Percentiles rank a stretch among this genome's conserved stretches.
phyloP scores from a whole-genome alignment of 1,140 invertebrate genomes.

The Microplitis mediator region DNA sequence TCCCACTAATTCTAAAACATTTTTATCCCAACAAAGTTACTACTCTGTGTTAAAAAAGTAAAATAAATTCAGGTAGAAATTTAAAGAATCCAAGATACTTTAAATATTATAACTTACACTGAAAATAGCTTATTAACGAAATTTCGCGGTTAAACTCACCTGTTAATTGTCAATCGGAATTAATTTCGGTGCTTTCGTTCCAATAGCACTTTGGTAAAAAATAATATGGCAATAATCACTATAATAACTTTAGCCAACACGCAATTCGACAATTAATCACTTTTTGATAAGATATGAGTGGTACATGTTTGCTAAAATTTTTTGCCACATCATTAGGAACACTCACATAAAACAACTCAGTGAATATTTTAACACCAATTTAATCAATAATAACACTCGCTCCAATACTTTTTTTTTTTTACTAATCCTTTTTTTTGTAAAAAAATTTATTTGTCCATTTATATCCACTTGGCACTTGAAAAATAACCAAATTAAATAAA shows the following conservation, averaged over 20 bases:
- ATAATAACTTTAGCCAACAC: slow-evolving; percentile 11
- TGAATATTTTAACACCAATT: background rate
- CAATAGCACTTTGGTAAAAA: background rate
- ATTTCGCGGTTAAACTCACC: too few species aligned
- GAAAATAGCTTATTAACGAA: background rate
- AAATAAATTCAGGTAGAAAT: too few species aligned
- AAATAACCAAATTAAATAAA: background rate
- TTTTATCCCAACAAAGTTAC: too few species aligned
- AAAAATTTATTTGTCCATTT: background rate
- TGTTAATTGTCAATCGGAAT: background rate
- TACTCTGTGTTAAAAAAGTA: too few species aligned
- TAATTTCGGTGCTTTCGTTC: slow-evolving; percentile 2
- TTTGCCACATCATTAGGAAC: slow-evolving; percentile 18
- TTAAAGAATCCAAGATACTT: too few species aligned
- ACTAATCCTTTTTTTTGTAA: background rate
- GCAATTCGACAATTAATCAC: slow-evolving; percentile 40
- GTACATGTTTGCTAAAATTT: slow-evolving; percentile 18
- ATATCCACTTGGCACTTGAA: background rate
- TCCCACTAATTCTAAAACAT: too few species aligned
- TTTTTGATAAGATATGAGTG: slow-evolving; percentile 21
- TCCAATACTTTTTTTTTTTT: background rate
- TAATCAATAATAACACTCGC: background rate
- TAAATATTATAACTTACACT: background rate
- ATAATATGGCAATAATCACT: slow-evolving; percentile 27
- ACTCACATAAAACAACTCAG: background rate